phyloP scores from a whole-genome alignment of 35 echinoderm and acorn worm species.

The Apostichopus parvimensis region DNA sequence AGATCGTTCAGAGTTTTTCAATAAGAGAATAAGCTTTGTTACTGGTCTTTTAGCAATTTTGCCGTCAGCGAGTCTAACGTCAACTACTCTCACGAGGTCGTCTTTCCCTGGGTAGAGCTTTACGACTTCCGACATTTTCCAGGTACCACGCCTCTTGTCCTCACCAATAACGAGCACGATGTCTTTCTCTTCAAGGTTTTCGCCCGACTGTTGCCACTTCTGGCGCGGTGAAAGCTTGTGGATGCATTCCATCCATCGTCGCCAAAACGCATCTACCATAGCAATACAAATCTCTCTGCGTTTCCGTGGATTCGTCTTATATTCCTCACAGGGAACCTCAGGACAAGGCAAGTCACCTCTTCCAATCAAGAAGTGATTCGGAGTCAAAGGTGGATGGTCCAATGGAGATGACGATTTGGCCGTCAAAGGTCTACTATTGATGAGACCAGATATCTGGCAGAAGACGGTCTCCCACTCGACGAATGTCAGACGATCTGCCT shows the following conservation, averaged over 20 bases:
- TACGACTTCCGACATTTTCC: slow-evolving; percentile 45
- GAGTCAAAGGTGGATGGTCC: slow-evolving; percentile 68
- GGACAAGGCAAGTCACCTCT: slow-evolving; percentile 64
- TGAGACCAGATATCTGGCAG: slow-evolving; percentile 73
- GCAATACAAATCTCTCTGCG: slow-evolving; percentile 56
- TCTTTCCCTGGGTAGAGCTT: slow-evolving; percentile 58
- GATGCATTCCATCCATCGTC: slow-evolving; percentile 37
- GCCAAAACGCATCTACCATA: slow-evolving; percentile 39
- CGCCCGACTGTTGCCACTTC: slow-evolving; percentile 29
- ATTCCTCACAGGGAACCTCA: slow-evolving; percentile 58
- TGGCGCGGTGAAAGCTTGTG: slow-evolving; percentile 41
- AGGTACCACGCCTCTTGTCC: slow-evolving; percentile 36
- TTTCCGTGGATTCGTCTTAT: slow-evolving; percentile 40
- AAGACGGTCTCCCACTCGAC: slow-evolving; percentile 88
- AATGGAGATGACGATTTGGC: slow-evolving; percentile 78
- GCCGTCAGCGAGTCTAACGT: slow-evolving; percentile 35
- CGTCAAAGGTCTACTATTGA: slow-evolving; percentile 75
- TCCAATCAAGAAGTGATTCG: slow-evolving; percentile 66
- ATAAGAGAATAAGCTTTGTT: slow-evolving; percentile 38
- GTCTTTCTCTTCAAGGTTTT: slow-evolving; percentile 58
- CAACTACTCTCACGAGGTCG: slow-evolving; percentile 78
- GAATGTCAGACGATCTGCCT: slow-evolving; percentile 69
- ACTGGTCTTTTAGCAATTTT: slow-evolving; percentile 34
- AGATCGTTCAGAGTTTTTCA: slow-evolving; percentile 29
- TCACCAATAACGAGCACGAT: slow-evolving; percentile 53